Base-by-base conservation (phyloP, 2,113 vertebrate genomes). In the Cryptomyrus ogoouensis region DNA sequence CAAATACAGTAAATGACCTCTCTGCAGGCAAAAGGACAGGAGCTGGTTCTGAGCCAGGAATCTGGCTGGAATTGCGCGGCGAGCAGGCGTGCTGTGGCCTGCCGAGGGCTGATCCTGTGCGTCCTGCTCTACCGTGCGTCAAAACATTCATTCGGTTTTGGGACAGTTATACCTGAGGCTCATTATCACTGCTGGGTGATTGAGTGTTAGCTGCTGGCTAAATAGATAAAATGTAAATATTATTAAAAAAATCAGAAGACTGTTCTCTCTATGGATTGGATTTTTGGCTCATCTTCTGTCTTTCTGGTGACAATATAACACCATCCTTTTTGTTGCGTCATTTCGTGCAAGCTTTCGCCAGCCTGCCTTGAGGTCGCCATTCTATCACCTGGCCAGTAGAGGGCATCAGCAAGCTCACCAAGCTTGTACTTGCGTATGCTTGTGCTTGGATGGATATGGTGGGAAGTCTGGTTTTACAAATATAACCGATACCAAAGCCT, bases 1-100 rank as follows among this genome's bases (percentile, higher is more conserved):
- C 87, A 88, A 70, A 88, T 88, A 19, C 19, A 87, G 86, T 50
- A 88, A 88, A 44, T 88, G 87, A 88, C 53, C 56, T 88, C 42
- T 88, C 58, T 19, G 35, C 31, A 42, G 74, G 74, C 74, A 80
- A 39, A 80, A 70, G 62, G 62, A 70, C 62, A 15, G 62, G 62
- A 70, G 27, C n/a, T 3, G 62, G 31, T 19, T 80, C 35, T 42
- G 35, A 80, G 74, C 74, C 35, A 80, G 35, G 31, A 80, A 80
- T 80, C 74, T 42, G 35, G 74, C 50, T 31, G 27, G 49, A 17
- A n/a, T 87, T 39, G 52, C 13, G 50, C 5, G 21, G 39, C 4
- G 19, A 39, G 74, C 74, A 35, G 35, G 35, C 74, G 0, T 42
- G 74, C 74, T 39, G 74, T 70, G 62, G 27, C 62, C n/a, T 13